Evolutionary conservation across 2,888 invertebrate species (phyloP), one percentile per base, ranked within the genome.

Genomic region (Parnassius mnemosyne): DNA sequence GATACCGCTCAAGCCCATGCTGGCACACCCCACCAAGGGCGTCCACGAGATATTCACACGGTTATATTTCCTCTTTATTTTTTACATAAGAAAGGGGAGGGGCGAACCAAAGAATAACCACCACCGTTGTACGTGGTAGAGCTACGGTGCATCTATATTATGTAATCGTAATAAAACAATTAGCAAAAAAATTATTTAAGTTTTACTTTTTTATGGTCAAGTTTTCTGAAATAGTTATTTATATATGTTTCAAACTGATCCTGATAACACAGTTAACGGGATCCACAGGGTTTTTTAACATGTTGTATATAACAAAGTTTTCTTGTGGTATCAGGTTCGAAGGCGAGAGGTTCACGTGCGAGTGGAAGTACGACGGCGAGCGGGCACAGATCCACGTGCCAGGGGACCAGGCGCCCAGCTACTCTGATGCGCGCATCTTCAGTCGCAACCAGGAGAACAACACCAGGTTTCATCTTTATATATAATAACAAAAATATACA

Each of bases 341-440:
- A 65, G 95, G 95, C 12, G 93, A 96, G 68, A 93, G 94, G 74
- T 99, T 99, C 83, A 99, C 99, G 0, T 99, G 99, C 83, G 99
- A 99, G 89, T 99, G 96, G 94, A 99, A 99, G 84, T 99, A 99
- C 84, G 99, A 99, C 86, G 99, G 99, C 0, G 99, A 99, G 92
- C 93, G 99, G 73, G 99, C 99, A 0, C 99, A 98, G 93, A 95
- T 97, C 10, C 87, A 92, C 82, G 88, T 92, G 71, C 92, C 91
- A 1, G 71, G 69, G 5, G 57, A 57, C 95, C 72, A 62, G 10
- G 93, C 94, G 55, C 78, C 85, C 0, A 93, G 94, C 71, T 94
- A 96, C 0, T 86, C 88, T 3, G 9, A 20, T 0, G 94, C 98
- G 0, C 94, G 93, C 70, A 95, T 99, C 68, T 99, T 96, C 92